These are phyloP conservation scores for Agrotis segetum DNA, from an alignment of 2,888 invertebrate species.

Conservation along the genomic window DNA sequence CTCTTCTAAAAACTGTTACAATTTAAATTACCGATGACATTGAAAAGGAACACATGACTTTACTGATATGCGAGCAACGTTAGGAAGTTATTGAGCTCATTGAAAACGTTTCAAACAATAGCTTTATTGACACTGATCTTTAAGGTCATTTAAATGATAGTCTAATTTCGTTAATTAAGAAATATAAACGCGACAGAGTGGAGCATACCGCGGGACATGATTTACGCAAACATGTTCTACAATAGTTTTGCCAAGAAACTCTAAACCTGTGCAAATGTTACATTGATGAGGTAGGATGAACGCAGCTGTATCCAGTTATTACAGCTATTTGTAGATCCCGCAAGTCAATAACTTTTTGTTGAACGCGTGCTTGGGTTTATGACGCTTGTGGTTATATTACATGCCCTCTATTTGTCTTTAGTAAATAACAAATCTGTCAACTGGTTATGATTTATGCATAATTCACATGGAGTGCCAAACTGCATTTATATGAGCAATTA, in stretches of 20 bases:
- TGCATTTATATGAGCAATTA: constrained; percentile 70
- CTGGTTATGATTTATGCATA: constrained; percentile 80
- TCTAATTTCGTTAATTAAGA: constrained; percentile 59
- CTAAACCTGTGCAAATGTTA: constrained; percentile 63
- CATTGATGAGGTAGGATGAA: constrained; percentile 69
- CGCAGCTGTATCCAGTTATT: constrained; percentile 68
- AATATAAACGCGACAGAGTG: constrained; percentile 29
- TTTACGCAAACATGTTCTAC: constrained; percentile 55
- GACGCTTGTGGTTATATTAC: constrained; percentile 58
- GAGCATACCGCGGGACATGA: constrained; percentile 21
- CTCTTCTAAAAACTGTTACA: constrained; percentile 31
- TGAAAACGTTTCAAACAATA: constrained; percentile 70
- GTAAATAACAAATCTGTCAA: constrained; percentile 77
- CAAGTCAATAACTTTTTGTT: constrained; percentile 74
- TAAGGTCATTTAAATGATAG: constrained; percentile 63
- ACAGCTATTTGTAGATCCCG: constrained; percentile 67
- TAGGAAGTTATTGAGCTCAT: constrained; percentile 73
- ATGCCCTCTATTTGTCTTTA: constrained; percentile 79
- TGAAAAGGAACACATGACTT: constrained; percentile 62
- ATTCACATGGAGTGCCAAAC: constrained; percentile 77
- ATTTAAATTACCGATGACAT: constrained; percentile 60
- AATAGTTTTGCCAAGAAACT: constrained; percentile 67
- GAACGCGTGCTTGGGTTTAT: constrained; percentile 64
- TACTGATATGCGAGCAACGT: constrained; percentile 59
- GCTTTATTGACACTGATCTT: constrained; percentile 64